Conservation (phyloP, 2,113 vertebrate species). For the Psophia crepitans region DNA sequence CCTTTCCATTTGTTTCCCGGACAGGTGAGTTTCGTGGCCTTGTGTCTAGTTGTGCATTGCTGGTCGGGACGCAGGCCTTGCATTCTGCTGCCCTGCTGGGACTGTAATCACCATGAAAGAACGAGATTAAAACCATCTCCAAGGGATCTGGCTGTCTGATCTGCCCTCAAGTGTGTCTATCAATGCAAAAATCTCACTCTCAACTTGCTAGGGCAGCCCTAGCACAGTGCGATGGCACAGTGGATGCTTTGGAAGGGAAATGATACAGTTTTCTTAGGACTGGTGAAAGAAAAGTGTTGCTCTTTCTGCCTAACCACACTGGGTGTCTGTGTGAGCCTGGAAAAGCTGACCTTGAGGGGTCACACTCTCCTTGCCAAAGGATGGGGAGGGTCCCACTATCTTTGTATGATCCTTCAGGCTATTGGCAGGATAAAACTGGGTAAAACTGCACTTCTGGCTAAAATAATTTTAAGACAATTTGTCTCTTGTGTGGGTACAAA, state of each 20-base stretch:
- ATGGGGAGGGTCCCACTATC: background rate
- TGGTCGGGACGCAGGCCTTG: background rate
- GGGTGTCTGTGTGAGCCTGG: background rate
- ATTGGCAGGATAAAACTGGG: background rate
- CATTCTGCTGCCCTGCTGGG: background rate
- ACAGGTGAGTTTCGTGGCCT: background rate
- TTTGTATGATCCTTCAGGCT: background rate
- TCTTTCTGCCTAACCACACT: background rate
- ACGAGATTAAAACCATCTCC: conserved; percentile 8
- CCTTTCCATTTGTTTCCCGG: background rate
- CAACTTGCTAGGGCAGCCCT: background rate
- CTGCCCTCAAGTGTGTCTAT: background rate
- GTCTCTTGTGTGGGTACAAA: background rate
- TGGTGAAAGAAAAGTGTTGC: background rate
- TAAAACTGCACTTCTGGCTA: background rate
- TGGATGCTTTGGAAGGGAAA: background rate
- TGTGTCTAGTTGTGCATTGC: background rate
- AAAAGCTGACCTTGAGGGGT: background rate
- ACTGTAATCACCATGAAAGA: background rate
- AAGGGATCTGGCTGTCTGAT: background rate
- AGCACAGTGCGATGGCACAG: background rate
- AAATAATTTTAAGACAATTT: background rate
- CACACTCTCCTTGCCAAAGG: background rate
- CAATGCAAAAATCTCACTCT: background rate
- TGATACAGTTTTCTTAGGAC: background rate